Conservation (phyloP, 1,140 invertebrate genomes). For the Antheraea pernyi region DNA sequence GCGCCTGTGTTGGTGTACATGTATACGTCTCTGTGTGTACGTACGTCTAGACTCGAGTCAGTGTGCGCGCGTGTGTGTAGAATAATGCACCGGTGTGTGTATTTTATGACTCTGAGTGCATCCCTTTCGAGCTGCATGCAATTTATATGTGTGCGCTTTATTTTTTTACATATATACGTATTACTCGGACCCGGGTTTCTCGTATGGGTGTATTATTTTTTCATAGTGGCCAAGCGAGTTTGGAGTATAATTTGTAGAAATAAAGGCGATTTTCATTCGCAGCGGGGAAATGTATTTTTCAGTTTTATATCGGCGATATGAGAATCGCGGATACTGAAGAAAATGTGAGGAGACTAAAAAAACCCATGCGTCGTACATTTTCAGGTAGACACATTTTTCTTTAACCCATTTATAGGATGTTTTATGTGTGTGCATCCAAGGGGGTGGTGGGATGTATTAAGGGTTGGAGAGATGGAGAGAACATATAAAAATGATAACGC, state of each 20-base stretch:
- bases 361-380: conserved; percentile 76
- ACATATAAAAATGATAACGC: conserved; percentile 80
- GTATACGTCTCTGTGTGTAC: conserved; percentile 42
- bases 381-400: conserved; percentile 79
- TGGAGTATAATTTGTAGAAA: conserved; percentile 17
- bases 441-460: conserved; percentile 41
- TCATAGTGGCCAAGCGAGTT: conserved; percentile 35
- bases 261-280: conserved; percentile 39
- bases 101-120: conserved; percentile 78
- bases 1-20: conserved; percentile 45
- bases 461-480: conserved; percentile 38
- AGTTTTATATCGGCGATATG: conserved; percentile 79
- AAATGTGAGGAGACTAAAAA: conserved; percentile 74
- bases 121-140: conserved; percentile 77
- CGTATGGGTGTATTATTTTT: conserved; percentile 64
- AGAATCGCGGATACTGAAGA: conserved; percentile 78
- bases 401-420: conserved; percentile 75
- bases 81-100: conserved; percentile 45
- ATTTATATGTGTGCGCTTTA: conserved; percentile 76
- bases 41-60: conserved; percentile 48
- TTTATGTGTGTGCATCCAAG: conserved; percentile 59
- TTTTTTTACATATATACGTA: conserved; percentile 52
- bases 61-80: conserved; percentile 37
- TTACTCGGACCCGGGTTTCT: neutral
- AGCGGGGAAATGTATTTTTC: conserved; percentile 70